Evolutionary conservation across 2,113 vertebrate genomes (phyloP).

Genomic region (Corydoras maculifer): DNA sequence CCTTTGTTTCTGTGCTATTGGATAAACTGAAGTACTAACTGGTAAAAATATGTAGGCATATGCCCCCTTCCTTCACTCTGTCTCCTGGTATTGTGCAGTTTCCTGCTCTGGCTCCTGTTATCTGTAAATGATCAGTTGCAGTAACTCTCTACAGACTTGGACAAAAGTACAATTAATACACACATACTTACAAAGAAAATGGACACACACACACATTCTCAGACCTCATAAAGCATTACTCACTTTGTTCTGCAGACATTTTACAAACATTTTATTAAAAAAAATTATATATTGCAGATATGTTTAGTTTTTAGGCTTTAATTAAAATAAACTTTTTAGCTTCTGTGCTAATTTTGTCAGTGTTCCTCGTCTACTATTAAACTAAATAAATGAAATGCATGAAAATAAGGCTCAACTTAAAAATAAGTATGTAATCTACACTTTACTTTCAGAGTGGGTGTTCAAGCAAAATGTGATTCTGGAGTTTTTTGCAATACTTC

Average conservation of each 20-base stretch:
- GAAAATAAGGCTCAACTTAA: too few relatives aligned
- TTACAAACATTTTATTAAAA: too few relatives aligned
- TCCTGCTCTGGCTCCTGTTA: constrained; percentile 43
- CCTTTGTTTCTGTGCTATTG: neutral
- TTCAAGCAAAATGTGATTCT: too few relatives aligned
- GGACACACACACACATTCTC: constrained; percentile 18
- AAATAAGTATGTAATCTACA: too few relatives aligned
- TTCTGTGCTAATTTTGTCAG: too few relatives aligned
- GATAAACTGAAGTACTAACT: constrained; percentile 7
- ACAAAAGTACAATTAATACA: constrained; percentile 28
- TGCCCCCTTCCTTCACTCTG: neutral
- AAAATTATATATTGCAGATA: too few relatives aligned
- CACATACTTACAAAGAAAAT: constrained; percentile 15
- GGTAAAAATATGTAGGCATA: neutral
- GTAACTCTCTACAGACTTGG: constrained; percentile 21
- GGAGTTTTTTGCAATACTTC: too few relatives aligned
- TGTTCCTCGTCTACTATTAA: too few relatives aligned
- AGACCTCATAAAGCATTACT: neutral
- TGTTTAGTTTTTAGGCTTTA: too few relatives aligned
- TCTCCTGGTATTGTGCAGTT: constrained; percentile 35
- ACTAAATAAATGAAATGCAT: too few relatives aligned
- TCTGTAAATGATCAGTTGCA: constrained; percentile 31
- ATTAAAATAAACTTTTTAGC: too few relatives aligned
- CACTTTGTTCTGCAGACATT: neutral
- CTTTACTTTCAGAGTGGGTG: too few relatives aligned